phyloP scores from a whole-genome alignment of 2,113 vertebrate genomes.

The Hepsetus odoe region DNA sequence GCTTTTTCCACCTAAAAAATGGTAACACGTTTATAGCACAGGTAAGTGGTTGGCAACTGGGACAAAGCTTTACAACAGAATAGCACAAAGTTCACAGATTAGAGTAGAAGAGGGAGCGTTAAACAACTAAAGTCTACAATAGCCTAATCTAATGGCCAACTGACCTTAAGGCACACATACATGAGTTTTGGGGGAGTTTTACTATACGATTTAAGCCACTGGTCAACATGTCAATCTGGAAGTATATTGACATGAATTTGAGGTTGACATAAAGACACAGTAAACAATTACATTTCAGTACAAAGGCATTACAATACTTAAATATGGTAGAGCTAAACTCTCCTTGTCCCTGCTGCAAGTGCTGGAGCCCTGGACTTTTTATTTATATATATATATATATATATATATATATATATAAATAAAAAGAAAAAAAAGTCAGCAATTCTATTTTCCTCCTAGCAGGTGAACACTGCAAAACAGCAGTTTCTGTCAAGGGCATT shows the following conservation, averaged over 20 bases:
- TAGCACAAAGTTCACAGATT: conserved; percentile 43
- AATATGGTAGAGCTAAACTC: conserved; percentile 1
- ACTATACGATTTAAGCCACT: conserved; percentile 51
- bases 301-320: conserved; percentile 35
- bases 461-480: not conserved
- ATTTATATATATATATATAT: no score
- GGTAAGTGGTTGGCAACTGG: conserved; percentile 28
- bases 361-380: not conserved
- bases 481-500: not conserved
- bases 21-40: conserved; percentile 35
- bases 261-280: conserved; percentile 38
- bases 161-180: conserved; percentile 56
- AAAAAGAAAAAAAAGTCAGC: not conserved
- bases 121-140: conserved; percentile 5
- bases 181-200: conserved; percentile 26
- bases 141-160: conserved; percentile 13
- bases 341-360: not conserved
- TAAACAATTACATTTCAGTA: conserved; percentile 46
- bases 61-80: conserved; percentile 38
- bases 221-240: conserved; percentile 42
- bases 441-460: not conserved
- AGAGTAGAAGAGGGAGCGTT: conserved; percentile 19
- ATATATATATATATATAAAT: no score
- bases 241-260: conserved; percentile 42
- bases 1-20: conserved; percentile 19